Evolutionary conservation across 2,113 vertebrate species (phyloP).

Genomic region (Pelvicachromis taeniatus): DNA sequence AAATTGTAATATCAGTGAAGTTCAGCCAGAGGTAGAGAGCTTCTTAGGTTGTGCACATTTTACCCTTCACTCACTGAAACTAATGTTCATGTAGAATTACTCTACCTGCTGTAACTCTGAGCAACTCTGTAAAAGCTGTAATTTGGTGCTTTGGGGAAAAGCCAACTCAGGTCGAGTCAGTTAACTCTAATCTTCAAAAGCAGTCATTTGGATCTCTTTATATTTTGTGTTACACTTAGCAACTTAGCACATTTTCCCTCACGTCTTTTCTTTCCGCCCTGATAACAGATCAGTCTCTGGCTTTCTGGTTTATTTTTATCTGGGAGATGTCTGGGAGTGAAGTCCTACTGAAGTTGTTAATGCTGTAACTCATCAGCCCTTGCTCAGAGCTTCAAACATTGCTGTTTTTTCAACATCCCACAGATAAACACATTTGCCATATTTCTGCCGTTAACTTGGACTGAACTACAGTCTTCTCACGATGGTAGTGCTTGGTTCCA

Average conservation of each 20-base stretch:
- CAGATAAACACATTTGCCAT: neutral
- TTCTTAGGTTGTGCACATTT: slow-evolving; percentile 5
- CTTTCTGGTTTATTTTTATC: neutral
- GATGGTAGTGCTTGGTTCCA: neutral
- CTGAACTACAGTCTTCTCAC: neutral
- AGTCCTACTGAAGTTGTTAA: neutral
- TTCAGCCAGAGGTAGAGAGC: slow-evolving; percentile 52
- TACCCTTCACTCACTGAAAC: neutral
- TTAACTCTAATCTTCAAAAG: neutral
- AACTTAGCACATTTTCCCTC: neutral
- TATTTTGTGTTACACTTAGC: neutral
- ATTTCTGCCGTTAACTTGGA: neutral
- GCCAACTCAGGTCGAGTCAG: neutral
- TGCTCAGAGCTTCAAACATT: neutral
- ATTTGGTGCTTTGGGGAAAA: neutral
- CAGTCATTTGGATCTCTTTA: neutral
- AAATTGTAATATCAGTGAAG: slow-evolving; percentile 32
- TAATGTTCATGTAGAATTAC: neutral
- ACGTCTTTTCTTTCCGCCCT: neutral
- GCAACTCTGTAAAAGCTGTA: neutral
- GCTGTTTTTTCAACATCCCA: neutral
- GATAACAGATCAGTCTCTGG: neutral
- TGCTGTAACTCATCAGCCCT: neutral
- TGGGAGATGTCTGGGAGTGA: neutral
- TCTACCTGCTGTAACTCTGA: neutral